Base-by-base conservation (phyloP, 2,888 invertebrate species). In the Alloscopus bannaensis region DNA sequence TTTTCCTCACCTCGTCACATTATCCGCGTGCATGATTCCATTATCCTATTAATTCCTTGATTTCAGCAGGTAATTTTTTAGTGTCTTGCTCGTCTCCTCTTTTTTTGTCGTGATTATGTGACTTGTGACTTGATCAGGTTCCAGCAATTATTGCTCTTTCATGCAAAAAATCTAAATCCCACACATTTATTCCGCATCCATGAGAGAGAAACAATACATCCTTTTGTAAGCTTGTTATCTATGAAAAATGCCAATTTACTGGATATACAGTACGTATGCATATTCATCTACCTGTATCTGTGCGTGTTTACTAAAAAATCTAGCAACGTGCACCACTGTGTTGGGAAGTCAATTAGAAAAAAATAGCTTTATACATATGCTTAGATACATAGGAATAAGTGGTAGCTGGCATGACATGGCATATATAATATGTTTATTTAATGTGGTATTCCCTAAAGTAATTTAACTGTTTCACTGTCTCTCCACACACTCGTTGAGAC, bases 381-480 rank as follows among this genome's bases (percentile, higher is more conserved):
- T 40, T 28, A 57, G 70, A 28, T 29, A 24, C 50, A 60, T 60
- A 24, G 50, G 28, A 50, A n/a, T 59, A 70, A 20, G 69, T 70
- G 29, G 47, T 26, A 47, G 40, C 24, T 70, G 69, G 24, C 18
- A n/a, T 28, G 28, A 22, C 28, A 11, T 22, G 3, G 11, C 16
- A 29, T 52, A 22, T 31, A 26, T 31, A 36, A 11, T 22, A 28
- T 26, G 18, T 3, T 29, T 13, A 3, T 13, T 20, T 31, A 55
- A 52, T 24, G 45, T 16, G 69, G 69, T 42, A 59, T 70, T 70
- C 45, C 59, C 69, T 59, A 70, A 47, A 70, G 45, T 59, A 59
- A 59, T 70, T 59, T 42, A 57, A n/a, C 42, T n/a, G 45, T 42
- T 42, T 55, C 52, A 68, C 36, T 36, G 6, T 36, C 6, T 36